Base-by-base conservation (phyloP, 2,888 invertebrate species). In the Eristalis pertinax region DNA sequence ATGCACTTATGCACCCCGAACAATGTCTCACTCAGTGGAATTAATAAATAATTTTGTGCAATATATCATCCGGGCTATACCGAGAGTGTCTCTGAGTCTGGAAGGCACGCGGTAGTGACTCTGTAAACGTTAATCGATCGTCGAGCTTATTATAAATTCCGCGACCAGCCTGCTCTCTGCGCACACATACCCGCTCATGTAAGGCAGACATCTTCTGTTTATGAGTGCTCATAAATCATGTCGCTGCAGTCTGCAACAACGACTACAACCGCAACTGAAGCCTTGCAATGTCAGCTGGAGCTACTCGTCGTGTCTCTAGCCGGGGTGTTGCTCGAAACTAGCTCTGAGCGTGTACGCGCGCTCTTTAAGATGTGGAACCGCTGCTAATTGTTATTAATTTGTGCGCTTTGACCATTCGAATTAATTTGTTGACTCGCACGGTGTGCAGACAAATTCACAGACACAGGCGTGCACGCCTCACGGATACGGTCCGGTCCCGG, bases 391-490 rank as follows among this genome's bases (percentile, higher is more conserved):
- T 87, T 83, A 87, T 87, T 80, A 87, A 87, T 83, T 87, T 83
- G 87, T 87, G 75, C 79, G 84, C 87, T 87, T 87, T 87, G 87
- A 80, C 87, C 87, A 87, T 87, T 78, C 78, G 82, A 86, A 86
- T 86, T 87, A 87, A 84, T 87, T 83, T 83, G 83, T 72, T 19
- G 29, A 56, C 67, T 83, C 35, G 73, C 65, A 62, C 65, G 15
- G 63, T 26, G 26, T 13, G 11, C 26, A 5, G 26, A 60, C 26
- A 29, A 24, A 15, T 24, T 29, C 26, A 15, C 60, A 24, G 60
- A 24, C n/a, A 56, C 60, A 10, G 13, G 60, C 24, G 24, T 29
- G 24, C 60, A 26, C 60, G 60, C 26, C 8, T 50, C 19, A 19
- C 19, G 50, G 50, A 19, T 50, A 50, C 19, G 50, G 10, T 50